Evolutionary conservation across 2,113 vertebrate genomes (phyloP), one percentile per base, ranked within the genome.

Genomic region (Noctilio leporinus): DNA sequence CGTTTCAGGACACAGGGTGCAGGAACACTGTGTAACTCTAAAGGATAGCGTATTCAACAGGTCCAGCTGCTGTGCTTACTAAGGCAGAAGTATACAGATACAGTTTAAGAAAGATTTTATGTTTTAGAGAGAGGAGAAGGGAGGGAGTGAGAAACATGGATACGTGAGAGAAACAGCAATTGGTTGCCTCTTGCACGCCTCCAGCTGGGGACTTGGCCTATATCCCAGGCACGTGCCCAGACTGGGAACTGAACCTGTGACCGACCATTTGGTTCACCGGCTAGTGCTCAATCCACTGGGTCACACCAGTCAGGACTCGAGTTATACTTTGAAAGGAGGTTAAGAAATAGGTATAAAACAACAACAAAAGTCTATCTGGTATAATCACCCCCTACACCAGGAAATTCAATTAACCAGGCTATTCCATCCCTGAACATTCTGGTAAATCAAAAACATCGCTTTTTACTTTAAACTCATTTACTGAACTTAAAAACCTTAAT

Each of bases 401-500:
- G 89, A 80, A 93, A 89, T 64, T 93, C 67, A 91, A 64, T 93
- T 89, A 95, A 70, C 65, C 65, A 92, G 84, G 86, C 76, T 51
- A 82, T 38, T 47, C 19, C 24, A 93, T 77, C 33, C 40, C 47
- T 45, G 47, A 89, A 64, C 40, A 77, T 53, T 77, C 53, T 67
- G 49, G 45, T 92, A 94, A 96, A 89, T 83, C 35, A 75, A 95
- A 95, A 92, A 86, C 10, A 86, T 53, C 55, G 82, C 55, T 73
- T 96, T 96, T 96, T 77, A 94, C 69, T 94, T 94, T 91, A 53
- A 95, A 77, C 35, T 90, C n/a, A 81, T 65, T 88, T 88, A 94
- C 73, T 84, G 11, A 91, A 93, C 86, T 94, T 57, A 73, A 93
- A 93, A 90, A 72, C 43, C 45, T 91, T 38, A 94, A 38, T 55